Conservation (phyloP, 37 sponge, comb jelly and placozoan genomes). For the Crambe crambe region DNA sequence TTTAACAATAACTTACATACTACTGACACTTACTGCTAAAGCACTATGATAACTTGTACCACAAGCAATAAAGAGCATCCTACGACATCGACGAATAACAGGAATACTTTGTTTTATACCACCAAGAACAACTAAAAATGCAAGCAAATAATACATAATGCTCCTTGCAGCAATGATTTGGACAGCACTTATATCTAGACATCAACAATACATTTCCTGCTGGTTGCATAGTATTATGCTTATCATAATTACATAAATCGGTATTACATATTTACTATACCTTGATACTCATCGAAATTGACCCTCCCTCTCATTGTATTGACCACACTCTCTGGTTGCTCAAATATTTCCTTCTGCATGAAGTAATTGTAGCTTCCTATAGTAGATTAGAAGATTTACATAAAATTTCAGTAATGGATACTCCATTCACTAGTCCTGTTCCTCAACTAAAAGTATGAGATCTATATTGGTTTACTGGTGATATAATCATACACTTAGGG, state of each 20-base stretch:
- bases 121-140: slow-evolving; percentile 77
- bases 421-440: too few relatives aligned
- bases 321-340: slow-evolving; percentile 95
- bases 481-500: too few relatives aligned
- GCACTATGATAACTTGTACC: slow-evolving; percentile 98
- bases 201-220: too few relatives aligned
- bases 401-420: too few relatives aligned
- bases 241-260: not conserved
- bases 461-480: too few relatives aligned
- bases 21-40: slow-evolving; percentile 91
- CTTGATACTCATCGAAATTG: slow-evolving; percentile 59
- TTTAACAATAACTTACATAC: too few relatives aligned
- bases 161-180: too few relatives aligned
- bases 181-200: too few relatives aligned
- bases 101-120: slow-evolving; percentile 87
- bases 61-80: slow-evolving; percentile 95
- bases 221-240: not conserved
- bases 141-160: not conserved
- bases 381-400: not conserved
- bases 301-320: slow-evolving; percentile 99
- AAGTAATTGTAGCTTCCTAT: slow-evolving; percentile 86
- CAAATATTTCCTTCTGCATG: slow-evolving; percentile 99
- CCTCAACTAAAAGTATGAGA: too few relatives aligned
- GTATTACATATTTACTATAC: too few relatives aligned
- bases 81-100: slow-evolving; percentile 82